Evolutionary conservation across 1,140 invertebrate genomes (phyloP).

Genomic region (Palaemon carinicauda): DNA sequence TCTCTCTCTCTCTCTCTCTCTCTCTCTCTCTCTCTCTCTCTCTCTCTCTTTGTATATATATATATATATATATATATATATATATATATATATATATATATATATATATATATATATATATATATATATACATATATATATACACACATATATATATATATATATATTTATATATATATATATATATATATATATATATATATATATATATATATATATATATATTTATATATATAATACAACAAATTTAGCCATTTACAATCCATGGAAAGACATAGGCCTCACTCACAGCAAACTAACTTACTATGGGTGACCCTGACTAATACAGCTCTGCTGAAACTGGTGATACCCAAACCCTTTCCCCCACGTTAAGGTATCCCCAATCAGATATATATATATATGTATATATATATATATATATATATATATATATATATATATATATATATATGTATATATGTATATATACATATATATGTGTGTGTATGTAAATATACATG

Average conservation of each 20-base stretch:
- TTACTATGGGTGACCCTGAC: too few relatives aligned
- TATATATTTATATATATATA: background rate
- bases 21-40: too few relatives aligned
- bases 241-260: background rate
- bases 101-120: background rate
- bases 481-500: background rate
- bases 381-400: background rate
- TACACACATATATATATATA: background rate
- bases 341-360: background rate
- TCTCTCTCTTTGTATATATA: background rate
- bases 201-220: conserved; percentile 2
- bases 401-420: background rate
- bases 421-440: conserved; percentile 2
- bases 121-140: background rate
- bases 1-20: too few relatives aligned
- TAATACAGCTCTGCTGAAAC: too few relatives aligned
- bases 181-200: background rate
- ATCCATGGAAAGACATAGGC: too few relatives aligned
- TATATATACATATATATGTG: background rate
- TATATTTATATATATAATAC: background rate
- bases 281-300: too few relatives aligned
- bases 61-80: conserved; percentile 2
- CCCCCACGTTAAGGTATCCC: background rate
- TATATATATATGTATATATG: background rate
- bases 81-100: background rate